Conservation (phyloP, 2,797 vertebrate species). For the Xerus rutilus region DNA sequence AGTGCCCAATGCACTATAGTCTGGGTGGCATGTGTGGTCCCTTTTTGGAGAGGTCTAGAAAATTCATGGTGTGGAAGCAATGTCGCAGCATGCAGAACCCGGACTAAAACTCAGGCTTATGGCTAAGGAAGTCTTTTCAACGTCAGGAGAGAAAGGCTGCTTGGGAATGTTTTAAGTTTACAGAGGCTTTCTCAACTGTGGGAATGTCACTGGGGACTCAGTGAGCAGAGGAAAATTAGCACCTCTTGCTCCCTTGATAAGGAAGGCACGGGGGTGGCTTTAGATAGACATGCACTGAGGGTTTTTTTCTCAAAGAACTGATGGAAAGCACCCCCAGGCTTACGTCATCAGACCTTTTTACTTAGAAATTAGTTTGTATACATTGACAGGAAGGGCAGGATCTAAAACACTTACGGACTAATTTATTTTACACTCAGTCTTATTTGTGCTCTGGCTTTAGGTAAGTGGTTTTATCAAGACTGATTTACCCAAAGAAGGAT, state of each 20-base stretch:
- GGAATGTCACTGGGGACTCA: not conserved
- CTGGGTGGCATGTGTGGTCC: not conserved
- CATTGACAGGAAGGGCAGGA: slow-evolving; percentile 1
- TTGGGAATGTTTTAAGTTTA: not conserved
- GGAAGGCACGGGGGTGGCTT: not conserved
- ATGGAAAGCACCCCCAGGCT: not conserved
- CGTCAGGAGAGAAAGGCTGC: not conserved
- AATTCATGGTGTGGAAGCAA: not conserved
- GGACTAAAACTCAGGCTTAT: not conserved
- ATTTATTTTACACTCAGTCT: slow-evolving; percentile 2
- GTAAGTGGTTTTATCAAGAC: not conserved
- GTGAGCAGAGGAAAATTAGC: not conserved
- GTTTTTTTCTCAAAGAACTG: not conserved
- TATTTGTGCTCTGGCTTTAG: slow-evolving; percentile 34
- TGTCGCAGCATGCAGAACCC: not conserved
- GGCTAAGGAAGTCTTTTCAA: not conserved
- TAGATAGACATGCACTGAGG: not conserved
- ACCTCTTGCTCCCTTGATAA: not conserved
- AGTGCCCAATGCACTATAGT: too few relatives aligned
- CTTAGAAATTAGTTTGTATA: not conserved
- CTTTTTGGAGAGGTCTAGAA: not conserved
- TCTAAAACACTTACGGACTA: not conserved
- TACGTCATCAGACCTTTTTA: not conserved
- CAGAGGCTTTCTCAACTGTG: not conserved
- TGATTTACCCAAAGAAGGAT: not conserved